These are phyloP conservation scores for Diaprepes abbreviatus DNA, from an alignment of 2,888 invertebrate genomes.

Conservation along the genomic window DNA sequence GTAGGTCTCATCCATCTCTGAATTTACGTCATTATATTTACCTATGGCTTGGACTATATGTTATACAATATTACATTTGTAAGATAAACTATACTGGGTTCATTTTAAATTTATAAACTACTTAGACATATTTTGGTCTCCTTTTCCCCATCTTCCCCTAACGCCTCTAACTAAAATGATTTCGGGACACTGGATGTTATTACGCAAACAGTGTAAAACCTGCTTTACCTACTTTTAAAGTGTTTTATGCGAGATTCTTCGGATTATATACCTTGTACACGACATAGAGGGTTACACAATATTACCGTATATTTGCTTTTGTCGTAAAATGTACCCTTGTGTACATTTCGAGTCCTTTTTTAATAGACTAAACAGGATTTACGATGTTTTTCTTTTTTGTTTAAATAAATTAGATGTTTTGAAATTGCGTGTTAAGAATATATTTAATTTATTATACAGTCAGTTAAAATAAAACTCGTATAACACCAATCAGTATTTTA, in stretches of 20 bases:
- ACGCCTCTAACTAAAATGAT: conserved; percentile 12
- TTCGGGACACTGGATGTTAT: conserved; percentile 33
- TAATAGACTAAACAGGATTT: conserved; percentile 10
- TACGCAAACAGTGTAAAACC: conserved; percentile 26
- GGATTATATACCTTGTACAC: conserved; percentile 28
- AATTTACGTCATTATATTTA: too few species aligned
- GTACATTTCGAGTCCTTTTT: conserved; percentile 20
- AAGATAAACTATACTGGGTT: too few species aligned
- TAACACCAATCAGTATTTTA: too few species aligned
- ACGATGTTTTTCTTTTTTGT: neutral
- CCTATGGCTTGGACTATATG: too few species aligned
- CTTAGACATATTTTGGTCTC: too few species aligned
- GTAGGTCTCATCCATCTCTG: too few species aligned
- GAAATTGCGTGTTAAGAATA: too few species aligned
- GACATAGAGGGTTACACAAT: conserved; percentile 25
- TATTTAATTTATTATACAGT: too few species aligned
- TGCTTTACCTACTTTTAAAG: conserved; percentile 41
- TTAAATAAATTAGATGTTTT: too few species aligned
- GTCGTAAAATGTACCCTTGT: conserved; percentile 16
- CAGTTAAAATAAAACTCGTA: too few species aligned
- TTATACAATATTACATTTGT: too few species aligned
- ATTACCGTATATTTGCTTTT: conserved; percentile 23
- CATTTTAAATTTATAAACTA: too few species aligned
- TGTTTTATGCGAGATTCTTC: conserved; percentile 45
- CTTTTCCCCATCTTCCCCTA: conserved; percentile 4